phyloP scores from a whole-genome alignment of 2,113 vertebrate genomes.

The Tragulus kanchil region DNA sequence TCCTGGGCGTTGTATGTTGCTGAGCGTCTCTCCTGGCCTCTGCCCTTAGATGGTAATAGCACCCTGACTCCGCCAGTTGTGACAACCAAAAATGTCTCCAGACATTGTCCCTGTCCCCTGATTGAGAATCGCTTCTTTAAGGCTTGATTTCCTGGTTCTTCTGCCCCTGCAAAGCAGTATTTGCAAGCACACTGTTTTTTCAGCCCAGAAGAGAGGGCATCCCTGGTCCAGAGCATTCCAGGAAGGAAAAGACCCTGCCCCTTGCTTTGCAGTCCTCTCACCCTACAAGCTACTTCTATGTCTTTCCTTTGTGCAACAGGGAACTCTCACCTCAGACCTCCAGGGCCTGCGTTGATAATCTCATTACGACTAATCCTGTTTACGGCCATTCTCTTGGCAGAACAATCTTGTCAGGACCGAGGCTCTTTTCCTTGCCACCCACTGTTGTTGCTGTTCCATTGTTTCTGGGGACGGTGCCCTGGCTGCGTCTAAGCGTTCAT shows the following conservation, averaged over 20 bases:
- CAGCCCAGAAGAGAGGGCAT: neutral
- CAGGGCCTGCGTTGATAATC: constrained; percentile 82
- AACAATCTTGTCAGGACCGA: constrained; percentile 70
- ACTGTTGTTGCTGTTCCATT: constrained; percentile 72
- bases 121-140: neutral
- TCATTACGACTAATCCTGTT: constrained; percentile 88
- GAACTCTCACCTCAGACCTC: constrained; percentile 36
- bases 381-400: constrained; percentile 77
- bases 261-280: constrained; percentile 26
- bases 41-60: neutral
- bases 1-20: neutral
- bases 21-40: neutral
- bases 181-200: neutral
- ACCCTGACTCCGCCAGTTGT: neutral
- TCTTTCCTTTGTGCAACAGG: neutral
- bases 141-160: neutral
- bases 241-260: neutral
- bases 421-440: constrained; percentile 73
- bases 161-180: neutral
- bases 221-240: neutral
- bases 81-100: neutral
- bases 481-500: constrained; percentile 53
- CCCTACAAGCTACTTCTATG: neutral
- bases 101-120: no score
- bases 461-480: constrained; percentile 64